These are phyloP conservation scores for Dipus sagitta DNA, from an alignment of 2,797 vertebrate species.

Conservation along the genomic window DNA sequence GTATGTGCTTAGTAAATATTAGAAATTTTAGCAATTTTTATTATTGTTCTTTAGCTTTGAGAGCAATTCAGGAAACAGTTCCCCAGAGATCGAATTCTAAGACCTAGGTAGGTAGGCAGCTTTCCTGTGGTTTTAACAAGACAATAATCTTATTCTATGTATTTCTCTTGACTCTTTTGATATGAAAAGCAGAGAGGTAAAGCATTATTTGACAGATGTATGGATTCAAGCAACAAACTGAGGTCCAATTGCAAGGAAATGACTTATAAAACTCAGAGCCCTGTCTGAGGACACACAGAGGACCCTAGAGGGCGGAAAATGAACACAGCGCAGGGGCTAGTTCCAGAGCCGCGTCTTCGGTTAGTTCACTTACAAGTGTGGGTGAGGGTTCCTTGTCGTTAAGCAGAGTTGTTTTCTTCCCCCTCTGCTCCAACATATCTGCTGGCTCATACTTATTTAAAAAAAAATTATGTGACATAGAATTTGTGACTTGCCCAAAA, in stretches of 20 bases:
- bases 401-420: constrained; percentile 5
- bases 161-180: constrained; percentile 78
- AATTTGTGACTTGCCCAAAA: constrained; percentile 25
- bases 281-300: constrained; percentile 77
- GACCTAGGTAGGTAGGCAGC: constrained; percentile 48
- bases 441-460: constrained; percentile 47
- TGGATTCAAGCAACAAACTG: constrained; percentile 81
- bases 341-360: constrained; percentile 71
- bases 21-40: constrained; percentile 65
- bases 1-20: constrained; percentile 63
- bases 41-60: constrained; percentile 56
- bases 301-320: constrained; percentile 70
- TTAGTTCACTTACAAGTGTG: constrained; percentile 69
- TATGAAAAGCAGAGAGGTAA: constrained; percentile 80
- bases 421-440: background rate
- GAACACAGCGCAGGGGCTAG: constrained; percentile 75
- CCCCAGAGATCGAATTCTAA: constrained; percentile 60
- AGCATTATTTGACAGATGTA: constrained; percentile 79
- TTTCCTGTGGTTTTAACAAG: constrained; percentile 76
- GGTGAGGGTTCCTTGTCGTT: constrained; percentile 46
- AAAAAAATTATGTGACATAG: constrained; percentile 13
- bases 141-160: constrained; percentile 77
- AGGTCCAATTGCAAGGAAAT: constrained; percentile 76
- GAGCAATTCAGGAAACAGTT: constrained; percentile 35
- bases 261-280: constrained; percentile 74